Base-by-base conservation (phyloP, 2,888 invertebrate species). In the Urechis unicinctus region DNA sequence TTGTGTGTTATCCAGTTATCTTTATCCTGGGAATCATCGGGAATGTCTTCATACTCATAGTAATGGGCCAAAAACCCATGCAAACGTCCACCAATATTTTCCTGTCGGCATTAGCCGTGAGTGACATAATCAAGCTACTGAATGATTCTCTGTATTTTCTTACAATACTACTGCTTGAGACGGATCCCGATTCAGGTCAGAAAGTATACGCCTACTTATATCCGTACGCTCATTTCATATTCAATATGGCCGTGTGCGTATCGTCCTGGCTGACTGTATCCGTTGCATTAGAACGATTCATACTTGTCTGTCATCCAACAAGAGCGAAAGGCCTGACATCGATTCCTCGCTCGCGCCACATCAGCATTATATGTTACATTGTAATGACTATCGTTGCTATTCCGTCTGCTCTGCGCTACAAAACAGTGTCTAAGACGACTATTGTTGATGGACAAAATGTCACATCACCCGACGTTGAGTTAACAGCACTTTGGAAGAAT, bases 251-350 rank as follows among this genome's bases (percentile, higher is more conserved):
- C 2, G 66, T 67, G 1, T 71, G 70, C 52, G 65, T 71, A 21
- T 68, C 73, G 1, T 65, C 72, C 3, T 74, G 73, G 74, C 60
- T 74, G 17, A 74, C 73, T 0, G 70, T 74, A 1, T 67, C 71
- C 0, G 75, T 75, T 36, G 73, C 74, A 1, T 65, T 69, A 17
- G 75, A 75, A 58, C 58, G 75, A 2, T 74, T 66, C 55, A 66
- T 75, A 13, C 65, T 68, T 36, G 72, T 75, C 22, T 73, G 72
- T 47, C 67, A 73, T 55, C 68, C 74, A n/a, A 64, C 67, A 3
- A 58, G 66, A 30, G 51, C 57, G 30, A 55, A 52, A 26, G 42
- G 29, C 9, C 17, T 52, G 21, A 51, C 46, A 24, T 48, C 55
- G 25, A 55, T 57, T 1, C 48, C 47, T 3, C 54, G 73, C 13